Conservation (phyloP, 2,888 invertebrate species). For the Leuctra nigra region DNA sequence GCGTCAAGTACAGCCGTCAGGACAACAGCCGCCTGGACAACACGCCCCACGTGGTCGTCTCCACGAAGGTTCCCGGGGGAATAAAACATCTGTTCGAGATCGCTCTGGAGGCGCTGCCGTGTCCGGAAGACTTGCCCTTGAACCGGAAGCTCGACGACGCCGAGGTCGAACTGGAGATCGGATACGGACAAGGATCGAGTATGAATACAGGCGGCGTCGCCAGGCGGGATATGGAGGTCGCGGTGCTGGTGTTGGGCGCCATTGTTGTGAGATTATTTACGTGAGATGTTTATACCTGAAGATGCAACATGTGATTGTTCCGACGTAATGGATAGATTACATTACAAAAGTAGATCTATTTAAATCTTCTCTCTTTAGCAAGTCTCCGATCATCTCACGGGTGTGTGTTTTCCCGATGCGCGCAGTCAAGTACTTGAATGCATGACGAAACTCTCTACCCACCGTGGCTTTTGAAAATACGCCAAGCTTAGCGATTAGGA, state of each 20-base stretch:
- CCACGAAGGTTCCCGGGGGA: conserved; percentile 19
- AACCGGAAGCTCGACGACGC: neutral
- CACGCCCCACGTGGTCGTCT: no score
- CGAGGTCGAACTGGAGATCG: conserved; percentile 12
- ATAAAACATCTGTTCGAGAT: conserved; percentile 46
- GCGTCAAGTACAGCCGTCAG: conserved; percentile 27
- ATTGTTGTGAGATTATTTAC: neutral
- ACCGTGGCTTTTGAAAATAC: no score
- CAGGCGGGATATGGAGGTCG: neutral
- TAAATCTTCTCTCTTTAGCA: no score
- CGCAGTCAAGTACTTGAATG: no score
- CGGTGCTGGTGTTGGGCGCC: conserved; percentile 9
- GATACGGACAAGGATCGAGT: conserved; percentile 14
- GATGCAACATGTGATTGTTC: no score
- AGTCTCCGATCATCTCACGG: no score
- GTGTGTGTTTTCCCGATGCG: no score
- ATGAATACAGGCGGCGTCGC: conserved; percentile 7
- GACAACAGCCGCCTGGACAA: neutral
- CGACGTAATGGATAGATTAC: no score
- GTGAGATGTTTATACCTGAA: conserved; percentile 12
- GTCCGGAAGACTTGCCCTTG: conserved; percentile 41
- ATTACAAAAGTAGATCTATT: no score
- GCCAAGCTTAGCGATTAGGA: no score
- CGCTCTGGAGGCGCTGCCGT: conserved; percentile 51
- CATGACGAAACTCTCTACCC: no score